Evolutionary conservation across 2,113 vertebrate species (phyloP).

Genomic region (Thermophis baileyi): DNA sequence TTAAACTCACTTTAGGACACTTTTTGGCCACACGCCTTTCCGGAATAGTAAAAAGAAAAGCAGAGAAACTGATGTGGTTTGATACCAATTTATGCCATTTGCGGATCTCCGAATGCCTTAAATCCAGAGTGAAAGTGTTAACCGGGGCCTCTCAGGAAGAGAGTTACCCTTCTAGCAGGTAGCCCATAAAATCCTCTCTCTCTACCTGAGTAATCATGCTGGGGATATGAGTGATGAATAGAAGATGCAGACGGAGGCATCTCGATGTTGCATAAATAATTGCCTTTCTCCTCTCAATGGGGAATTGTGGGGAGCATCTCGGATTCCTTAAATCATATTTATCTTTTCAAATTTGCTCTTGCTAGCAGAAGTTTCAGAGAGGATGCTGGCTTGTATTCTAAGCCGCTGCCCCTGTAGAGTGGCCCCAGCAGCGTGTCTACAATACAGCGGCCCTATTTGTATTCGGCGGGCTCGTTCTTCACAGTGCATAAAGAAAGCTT

Average conservation of each 20-base stretch:
- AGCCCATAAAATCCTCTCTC: not conserved
- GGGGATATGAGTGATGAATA: not conserved
- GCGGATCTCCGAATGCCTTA: not conserved
- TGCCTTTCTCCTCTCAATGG: slow-evolving; percentile 24
- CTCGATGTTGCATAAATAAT: slow-evolving; percentile 33
- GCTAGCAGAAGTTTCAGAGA: slow-evolving; percentile 25
- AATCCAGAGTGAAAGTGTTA: not conserved
- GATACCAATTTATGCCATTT: not conserved
- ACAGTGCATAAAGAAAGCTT: not conserved
- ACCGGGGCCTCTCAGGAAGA: not conserved
- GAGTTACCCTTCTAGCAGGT: not conserved
- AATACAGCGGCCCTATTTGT: not conserved
- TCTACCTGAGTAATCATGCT: fast-evolving
- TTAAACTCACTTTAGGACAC: not conserved
- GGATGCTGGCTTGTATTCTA: slow-evolving; percentile 28
- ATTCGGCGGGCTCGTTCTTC: not conserved
- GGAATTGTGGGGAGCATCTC: not conserved
- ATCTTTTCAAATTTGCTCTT: slow-evolving; percentile 37
- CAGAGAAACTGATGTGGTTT: not conserved
- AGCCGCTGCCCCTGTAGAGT: fast-evolving
- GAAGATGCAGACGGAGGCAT: not conserved
- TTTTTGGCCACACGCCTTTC: not conserved
- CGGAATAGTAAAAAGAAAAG: not conserved
- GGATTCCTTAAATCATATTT: slow-evolving; percentile 27
- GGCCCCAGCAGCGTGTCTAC: not conserved